A percentile compares a stretch with the other conserved stretches of the same genome.
phyloP scores from a whole-genome alignment of 2,113 vertebrate species.

The Clarias gariepinus region DNA sequence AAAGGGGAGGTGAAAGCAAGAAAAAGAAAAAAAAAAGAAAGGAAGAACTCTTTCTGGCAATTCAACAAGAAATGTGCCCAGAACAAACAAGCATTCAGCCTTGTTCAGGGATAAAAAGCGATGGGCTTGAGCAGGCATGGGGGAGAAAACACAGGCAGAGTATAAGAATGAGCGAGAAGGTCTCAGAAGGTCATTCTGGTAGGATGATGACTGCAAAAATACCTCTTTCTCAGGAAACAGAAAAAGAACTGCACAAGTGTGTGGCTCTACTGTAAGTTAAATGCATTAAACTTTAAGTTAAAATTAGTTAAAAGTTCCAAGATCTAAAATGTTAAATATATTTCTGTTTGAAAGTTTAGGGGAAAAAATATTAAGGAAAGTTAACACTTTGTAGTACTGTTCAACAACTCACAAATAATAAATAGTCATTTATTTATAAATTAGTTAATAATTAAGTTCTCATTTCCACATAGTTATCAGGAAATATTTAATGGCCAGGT shows the following conservation, averaged over 20 bases:
- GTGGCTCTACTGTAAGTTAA: conserved; percentile 50
- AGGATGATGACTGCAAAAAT: background rate
- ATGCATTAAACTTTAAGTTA: background rate
- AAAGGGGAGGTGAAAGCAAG: background rate
- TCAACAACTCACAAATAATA: background rate
- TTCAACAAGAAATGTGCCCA: conserved; percentile 47
- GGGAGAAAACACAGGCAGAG: conserved; percentile 47
- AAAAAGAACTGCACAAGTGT: background rate
- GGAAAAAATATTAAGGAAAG: background rate
- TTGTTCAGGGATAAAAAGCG: conserved; percentile 37
- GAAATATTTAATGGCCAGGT: background rate
- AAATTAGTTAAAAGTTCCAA: conserved; percentile 58
- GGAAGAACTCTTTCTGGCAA: conserved; percentile 25
- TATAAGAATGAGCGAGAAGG: conserved; percentile 40
- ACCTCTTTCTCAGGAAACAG: background rate
- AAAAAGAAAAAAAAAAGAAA: conserved; percentile 12
- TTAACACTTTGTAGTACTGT: background rate
- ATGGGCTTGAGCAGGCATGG: conserved; percentile 34
- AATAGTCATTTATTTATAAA: background rate
- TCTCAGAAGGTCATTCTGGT: conserved; percentile 2
- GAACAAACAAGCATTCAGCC: conserved; percentile 57
- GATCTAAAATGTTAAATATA: background rate
- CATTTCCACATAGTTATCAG: background rate
- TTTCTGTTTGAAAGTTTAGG: background rate
- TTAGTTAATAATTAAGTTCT: background rate